A percentile compares a stretch with the other conserved stretches of the same genome.
Conservation (phyloP, 2,113 vertebrate genomes). For the Hyperoodon ampullatus region DNA sequence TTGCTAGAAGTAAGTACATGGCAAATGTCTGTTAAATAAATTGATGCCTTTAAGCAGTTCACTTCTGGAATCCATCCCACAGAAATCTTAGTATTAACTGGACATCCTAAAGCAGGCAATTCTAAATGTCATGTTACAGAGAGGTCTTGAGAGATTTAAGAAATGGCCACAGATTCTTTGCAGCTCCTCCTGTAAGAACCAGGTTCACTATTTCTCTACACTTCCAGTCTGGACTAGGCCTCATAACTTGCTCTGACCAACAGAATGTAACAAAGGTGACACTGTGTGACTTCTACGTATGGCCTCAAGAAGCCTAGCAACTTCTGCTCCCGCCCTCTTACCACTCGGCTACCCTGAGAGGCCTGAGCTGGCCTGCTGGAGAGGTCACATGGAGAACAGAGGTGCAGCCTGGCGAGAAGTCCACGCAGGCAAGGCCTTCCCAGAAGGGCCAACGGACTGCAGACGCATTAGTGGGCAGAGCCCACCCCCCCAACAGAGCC, state of each 20-base stretch:
- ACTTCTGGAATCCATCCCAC: not conserved
- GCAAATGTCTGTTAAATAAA: not conserved
- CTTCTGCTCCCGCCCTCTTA: not conserved
- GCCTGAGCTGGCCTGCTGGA: not conserved
- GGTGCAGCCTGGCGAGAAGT: not conserved
- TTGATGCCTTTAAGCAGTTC: not conserved
- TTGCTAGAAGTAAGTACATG: not conserved
- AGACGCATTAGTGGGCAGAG: not conserved
- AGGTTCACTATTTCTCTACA: not conserved
- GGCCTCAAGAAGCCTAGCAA: not conserved
- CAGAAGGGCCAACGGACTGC: not conserved
- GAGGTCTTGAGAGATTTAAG: not conserved
- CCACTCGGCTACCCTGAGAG: not conserved
- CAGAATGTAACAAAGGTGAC: not conserved
- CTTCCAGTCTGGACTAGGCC: not conserved
- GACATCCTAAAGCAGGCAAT: not conserved
- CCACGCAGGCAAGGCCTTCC: not conserved
- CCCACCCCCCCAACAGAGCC: not conserved
- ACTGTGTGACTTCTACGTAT: not conserved
- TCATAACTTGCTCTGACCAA: not conserved
- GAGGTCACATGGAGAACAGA: not conserved
- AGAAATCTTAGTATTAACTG: not conserved
- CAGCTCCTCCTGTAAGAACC: not conserved
- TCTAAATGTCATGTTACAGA: not conserved
- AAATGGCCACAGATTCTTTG: not conserved